Conservation (phyloP, 2,797 vertebrate species). For the Rhinogobio ventralis region DNA sequence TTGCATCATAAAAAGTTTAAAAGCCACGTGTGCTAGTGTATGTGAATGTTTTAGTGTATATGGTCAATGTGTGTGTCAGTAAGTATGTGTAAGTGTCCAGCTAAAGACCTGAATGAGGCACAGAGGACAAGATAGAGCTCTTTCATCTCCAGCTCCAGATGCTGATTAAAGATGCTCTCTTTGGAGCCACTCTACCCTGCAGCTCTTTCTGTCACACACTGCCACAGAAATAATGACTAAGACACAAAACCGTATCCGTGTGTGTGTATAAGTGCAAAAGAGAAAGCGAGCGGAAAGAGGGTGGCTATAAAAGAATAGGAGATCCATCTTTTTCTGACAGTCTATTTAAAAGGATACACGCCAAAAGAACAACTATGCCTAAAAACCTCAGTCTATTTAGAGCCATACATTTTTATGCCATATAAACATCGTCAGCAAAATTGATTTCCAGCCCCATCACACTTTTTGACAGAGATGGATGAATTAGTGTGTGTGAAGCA, state of each 20-base stretch:
- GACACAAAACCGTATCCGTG: slow-evolving; percentile 20
- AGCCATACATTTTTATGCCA: slow-evolving; percentile 31
- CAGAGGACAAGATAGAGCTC: slow-evolving; percentile 15
- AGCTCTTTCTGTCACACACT: slow-evolving; percentile 31
- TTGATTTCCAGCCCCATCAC: slow-evolving; percentile 27
- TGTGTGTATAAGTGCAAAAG: slow-evolving; percentile 18
- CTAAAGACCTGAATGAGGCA: slow-evolving; percentile 11
- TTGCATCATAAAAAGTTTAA: neutral
- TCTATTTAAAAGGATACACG: slow-evolving; percentile 46
- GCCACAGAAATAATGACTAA: slow-evolving; percentile 29
- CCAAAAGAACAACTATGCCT: slow-evolving; percentile 38
- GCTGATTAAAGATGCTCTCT: slow-evolving; percentile 52
- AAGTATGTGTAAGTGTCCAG: slow-evolving; percentile 15
- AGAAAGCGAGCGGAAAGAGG: slow-evolving; percentile 10
- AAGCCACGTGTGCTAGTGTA: slow-evolving; percentile 30
- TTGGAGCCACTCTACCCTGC: slow-evolving; percentile 31
- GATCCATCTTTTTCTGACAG: slow-evolving; percentile 52
- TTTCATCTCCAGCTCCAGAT: slow-evolving; percentile 47
- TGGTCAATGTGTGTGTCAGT: slow-evolving; percentile 41
- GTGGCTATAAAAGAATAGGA: slow-evolving; percentile 39
- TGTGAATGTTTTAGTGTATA: slow-evolving; percentile 18
- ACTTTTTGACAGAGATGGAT: slow-evolving; percentile 19
- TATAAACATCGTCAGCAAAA: slow-evolving; percentile 31
- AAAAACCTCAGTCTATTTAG: slow-evolving; percentile 29
- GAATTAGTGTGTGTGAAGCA: slow-evolving; percentile 11